Base-by-base conservation (phyloP, 2,888 invertebrate genomes). In the Holacanthella duospinosa region DNA sequence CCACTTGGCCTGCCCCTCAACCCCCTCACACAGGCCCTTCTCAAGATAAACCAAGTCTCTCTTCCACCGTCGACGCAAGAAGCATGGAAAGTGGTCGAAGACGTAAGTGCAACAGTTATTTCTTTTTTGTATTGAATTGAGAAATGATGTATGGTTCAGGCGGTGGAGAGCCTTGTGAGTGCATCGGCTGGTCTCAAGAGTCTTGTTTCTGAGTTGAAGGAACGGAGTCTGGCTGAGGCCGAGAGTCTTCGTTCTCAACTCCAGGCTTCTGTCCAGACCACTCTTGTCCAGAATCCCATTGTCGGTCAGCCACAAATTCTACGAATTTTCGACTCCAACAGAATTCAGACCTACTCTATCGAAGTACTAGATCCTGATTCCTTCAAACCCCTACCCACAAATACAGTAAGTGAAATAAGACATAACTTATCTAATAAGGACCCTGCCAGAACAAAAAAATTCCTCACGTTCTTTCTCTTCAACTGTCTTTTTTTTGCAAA, bases 311-410 rank as follows among this genome's bases (percentile, higher is more conserved):
- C 73, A 16, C 73, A 73, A 62, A 71, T 71, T 57, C 68, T 73
- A 16, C 63, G 73, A 57, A 71, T 73, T 60, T 73, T 73, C 61
- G 71, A 71, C 56, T 71, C 71, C 12, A 71, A 69, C 58, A 64
- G 71, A 29, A 70, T 71, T 64, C 73, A 73, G 65, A 71, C 73
- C 2, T 73, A 73, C 61, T 70, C 71, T 27, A 73, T 71, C 54
- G 71, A 73, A 68, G 71, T 73, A 61, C 66, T 73, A 27, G 73
- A 73, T 60, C 70, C 73, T n/a, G 71, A 73, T 62, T 71, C 69
- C 6, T 73, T 71, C 59, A 71, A 70, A 54, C 70, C 70, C 59
- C 63, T 55, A 6, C 25, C 27, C 6, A 55, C 25, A 12, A 55
- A 55, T 21, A 28, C 55, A 12, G 29, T 29, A 28, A 55, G 48